phyloP scores from a whole-genome alignment of 2,797 vertebrate genomes.

The Artibeus lituratus region DNA sequence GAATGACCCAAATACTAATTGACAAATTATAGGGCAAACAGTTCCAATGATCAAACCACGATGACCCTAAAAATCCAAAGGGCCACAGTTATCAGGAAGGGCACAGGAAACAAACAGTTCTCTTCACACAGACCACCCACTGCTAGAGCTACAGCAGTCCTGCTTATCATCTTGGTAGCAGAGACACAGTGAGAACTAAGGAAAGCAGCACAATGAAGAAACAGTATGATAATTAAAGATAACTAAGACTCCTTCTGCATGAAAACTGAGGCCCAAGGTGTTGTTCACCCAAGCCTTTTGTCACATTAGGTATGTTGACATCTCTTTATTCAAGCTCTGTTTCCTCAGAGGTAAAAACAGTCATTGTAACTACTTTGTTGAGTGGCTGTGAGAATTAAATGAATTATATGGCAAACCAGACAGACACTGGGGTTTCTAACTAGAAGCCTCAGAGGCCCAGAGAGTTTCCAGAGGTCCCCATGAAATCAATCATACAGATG shows the following conservation, averaged over 20 bases:
- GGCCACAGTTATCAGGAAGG: background rate
- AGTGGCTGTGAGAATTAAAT: background rate
- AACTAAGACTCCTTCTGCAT: background rate
- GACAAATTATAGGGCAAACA: background rate
- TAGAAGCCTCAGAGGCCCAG: background rate
- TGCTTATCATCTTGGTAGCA: background rate
- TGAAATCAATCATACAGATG: background rate
- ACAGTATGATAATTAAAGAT: background rate
- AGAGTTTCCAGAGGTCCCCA: background rate
- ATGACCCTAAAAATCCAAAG: background rate
- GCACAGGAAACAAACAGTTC: background rate
- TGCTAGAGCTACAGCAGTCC: background rate
- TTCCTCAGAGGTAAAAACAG: background rate
- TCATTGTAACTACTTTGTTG: background rate
- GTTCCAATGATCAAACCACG: background rate
- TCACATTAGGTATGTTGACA: background rate
- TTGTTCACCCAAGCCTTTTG: background rate
- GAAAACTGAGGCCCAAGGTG: background rate
- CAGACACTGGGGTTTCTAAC: background rate
- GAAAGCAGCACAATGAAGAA: background rate
- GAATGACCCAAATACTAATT: background rate
- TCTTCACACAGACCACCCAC: background rate
- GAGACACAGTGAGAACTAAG: background rate
- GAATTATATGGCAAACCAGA: background rate
- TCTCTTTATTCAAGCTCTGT: background rate